phyloP scores from a whole-genome alignment of 2,113 vertebrate species.

The Cichladusa arquata region DNA sequence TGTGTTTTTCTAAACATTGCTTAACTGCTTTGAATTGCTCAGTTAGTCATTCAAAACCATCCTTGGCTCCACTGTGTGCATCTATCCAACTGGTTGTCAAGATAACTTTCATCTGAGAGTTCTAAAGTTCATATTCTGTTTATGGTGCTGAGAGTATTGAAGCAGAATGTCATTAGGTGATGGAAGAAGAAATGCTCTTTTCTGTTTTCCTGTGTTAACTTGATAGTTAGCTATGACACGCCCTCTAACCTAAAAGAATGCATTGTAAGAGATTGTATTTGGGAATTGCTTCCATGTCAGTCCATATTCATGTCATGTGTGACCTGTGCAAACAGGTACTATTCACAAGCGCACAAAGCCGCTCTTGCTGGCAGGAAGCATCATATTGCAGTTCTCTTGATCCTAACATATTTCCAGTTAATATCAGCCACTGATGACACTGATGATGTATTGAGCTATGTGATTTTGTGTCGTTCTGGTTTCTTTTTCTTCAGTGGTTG shows the following conservation, averaged over 20 bases:
- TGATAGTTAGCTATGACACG: background rate
- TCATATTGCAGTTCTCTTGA: background rate
- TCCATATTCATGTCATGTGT: background rate
- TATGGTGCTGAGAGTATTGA: background rate
- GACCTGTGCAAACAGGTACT: background rate
- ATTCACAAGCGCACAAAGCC: background rate
- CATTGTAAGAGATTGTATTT: background rate
- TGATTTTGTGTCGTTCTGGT: background rate
- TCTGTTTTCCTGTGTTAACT: background rate
- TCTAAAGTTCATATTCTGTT: background rate
- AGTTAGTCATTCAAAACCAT: background rate
- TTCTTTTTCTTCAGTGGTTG: background rate
- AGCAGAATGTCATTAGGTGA: background rate
- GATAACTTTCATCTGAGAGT: background rate
- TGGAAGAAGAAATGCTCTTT: background rate
- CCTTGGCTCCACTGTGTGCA: background rate
- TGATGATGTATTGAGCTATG: background rate
- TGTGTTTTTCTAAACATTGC: background rate
- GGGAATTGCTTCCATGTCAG: rapidly evolving
- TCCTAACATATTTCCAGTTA: background rate
- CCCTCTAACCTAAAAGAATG: background rate
- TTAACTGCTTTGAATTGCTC: background rate
- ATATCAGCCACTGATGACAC: background rate
- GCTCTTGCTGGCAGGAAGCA: background rate
- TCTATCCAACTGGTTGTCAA: background rate